Conservation (phyloP, 2,888 invertebrate genomes). For the Heliothis peltigera region DNA sequence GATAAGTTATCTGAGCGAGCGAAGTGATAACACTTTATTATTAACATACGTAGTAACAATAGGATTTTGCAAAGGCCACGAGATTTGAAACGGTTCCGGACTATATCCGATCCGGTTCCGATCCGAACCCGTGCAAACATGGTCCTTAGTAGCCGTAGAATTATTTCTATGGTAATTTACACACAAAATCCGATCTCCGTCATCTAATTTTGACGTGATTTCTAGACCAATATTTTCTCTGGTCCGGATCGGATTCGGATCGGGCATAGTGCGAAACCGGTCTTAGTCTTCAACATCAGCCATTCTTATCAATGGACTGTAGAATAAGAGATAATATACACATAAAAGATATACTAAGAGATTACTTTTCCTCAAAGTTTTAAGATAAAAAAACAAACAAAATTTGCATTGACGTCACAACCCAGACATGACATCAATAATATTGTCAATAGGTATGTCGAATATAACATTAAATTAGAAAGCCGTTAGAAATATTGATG, state of each 20-base stretch:
- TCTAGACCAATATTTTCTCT: too few relatives aligned
- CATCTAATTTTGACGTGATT: too few relatives aligned
- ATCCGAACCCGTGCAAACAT: too few relatives aligned
- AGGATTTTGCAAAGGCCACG: background rate
- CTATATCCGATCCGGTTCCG: too few relatives aligned
- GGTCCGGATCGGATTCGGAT: too few relatives aligned
- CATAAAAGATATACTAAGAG: background rate
- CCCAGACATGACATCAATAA: slow-evolving; percentile 23
- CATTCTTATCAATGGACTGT: background rate
- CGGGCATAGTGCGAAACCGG: too few relatives aligned
- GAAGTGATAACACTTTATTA: slow-evolving; percentile 13
- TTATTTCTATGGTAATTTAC: too few relatives aligned
- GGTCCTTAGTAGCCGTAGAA: too few relatives aligned
- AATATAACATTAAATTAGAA: slow-evolving; percentile 12
- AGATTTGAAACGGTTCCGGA: too few relatives aligned
- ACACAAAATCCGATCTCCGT: too few relatives aligned
- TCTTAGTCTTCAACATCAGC: background rate
- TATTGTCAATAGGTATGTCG: background rate
- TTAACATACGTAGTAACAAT: slow-evolving; percentile 1
- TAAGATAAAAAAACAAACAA: background rate
- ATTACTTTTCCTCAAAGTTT: background rate
- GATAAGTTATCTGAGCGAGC: slow-evolving; percentile 30
- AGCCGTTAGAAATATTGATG: slow-evolving; percentile 1
- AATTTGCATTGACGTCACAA: slow-evolving; percentile 36
- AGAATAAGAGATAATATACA: background rate